phyloP scores from a whole-genome alignment of 2,797 vertebrate species.

The Valencia hispanica region DNA sequence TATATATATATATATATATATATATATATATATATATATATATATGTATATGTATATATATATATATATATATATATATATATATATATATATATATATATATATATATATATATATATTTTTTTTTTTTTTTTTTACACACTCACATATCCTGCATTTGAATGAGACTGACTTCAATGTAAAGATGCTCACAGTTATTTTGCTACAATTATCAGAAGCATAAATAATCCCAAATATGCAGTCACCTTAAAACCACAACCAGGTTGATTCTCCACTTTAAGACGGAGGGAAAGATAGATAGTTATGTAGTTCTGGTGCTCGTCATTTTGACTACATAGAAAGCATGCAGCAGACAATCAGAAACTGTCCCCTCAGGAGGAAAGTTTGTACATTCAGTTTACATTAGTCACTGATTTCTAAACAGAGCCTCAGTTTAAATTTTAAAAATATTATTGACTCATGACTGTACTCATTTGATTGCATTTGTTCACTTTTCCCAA shows the following conservation, averaged over 20 bases:
- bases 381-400: neutral
- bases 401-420: neutral
- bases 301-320: too few relatives aligned
- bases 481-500: neutral
- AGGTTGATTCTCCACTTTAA: too few relatives aligned
- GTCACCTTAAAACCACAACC: too few relatives aligned
- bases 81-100: too few relatives aligned
- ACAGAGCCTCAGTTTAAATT: neutral
- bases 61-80: too few relatives aligned
- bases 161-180: neutral
- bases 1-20: too few relatives aligned
- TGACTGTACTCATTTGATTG: neutral
- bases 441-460: neutral
- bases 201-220: neutral
- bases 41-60: too few relatives aligned
- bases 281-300: too few relatives aligned
- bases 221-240: too few relatives aligned
- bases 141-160: neutral
- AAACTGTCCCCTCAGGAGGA: neutral
- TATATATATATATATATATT: too few relatives aligned
- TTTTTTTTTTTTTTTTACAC: too few relatives aligned
- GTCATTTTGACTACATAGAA: neutral
- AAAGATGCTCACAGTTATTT: neutral
- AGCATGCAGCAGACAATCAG: neutral
- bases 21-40: too few relatives aligned